Base-by-base conservation (phyloP, 1,140 invertebrate genomes). In the Apocrypta bakeri region DNA sequence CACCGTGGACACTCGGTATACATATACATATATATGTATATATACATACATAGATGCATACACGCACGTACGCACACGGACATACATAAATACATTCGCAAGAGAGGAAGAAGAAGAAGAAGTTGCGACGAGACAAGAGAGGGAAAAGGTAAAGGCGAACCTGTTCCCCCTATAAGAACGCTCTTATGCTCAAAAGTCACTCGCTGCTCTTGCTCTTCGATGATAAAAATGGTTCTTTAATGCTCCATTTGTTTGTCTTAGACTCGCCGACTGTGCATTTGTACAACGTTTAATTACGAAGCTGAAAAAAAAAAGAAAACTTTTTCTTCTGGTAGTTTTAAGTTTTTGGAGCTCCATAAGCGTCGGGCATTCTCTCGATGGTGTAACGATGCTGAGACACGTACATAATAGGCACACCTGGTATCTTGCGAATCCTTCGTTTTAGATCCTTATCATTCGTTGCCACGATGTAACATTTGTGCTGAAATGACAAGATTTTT, bases 391-490 rank as follows among this genome's bases (percentile, higher is more conserved):
- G 97, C 82, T 98, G 95, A 9, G 96, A 94, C 71, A 99, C 96
- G 92, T 96, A 99, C 98, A 99, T 99, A 76, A 99, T 99, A 0
- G 99, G 99, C 2, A 99, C 98, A 72, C 99, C 99, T 0, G 99
- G 98, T 88, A 99, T 98, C 93, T 99, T 99, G 79, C 99, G 93
- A 80, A 99, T 98, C 90, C 99, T 94, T 88, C 97, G 93, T 90
- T 99, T 99, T 37, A 99, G 93, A 93, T 99, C 99, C 91, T 97
- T 98, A 92, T 99, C 99, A 93, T 99, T 99, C 2, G 99, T 99
- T 9, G 98, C 99, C 24, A 99, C 98, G 87, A 99, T 99, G 90
- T 99, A 99, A 93, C 98, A 99, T 91, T 99, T 99, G 90, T 99
- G 98, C 94, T 99, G 90, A 81, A 94, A 93, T 85, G 87, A 89